Evolutionary conservation across 2,888 invertebrate genomes (phyloP).

Genomic region (Ecliptopera silaceata): DNA sequence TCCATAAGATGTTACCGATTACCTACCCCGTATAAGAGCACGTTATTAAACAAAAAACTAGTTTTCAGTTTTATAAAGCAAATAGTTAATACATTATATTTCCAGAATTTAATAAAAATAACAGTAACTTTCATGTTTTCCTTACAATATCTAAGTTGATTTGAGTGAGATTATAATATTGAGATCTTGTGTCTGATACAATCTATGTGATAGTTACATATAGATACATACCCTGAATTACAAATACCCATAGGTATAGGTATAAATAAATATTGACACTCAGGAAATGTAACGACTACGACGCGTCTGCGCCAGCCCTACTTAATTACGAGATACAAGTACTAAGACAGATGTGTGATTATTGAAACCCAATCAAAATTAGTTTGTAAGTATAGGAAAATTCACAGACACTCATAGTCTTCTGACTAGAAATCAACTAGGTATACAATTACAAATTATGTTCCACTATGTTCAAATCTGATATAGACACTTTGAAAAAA

Average conservation of each 20-base stretch:
- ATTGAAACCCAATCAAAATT: conserved; percentile 13
- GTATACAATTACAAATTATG: conserved; percentile 50
- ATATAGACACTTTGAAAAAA: conserved; percentile 55
- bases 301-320: conserved; percentile 35
- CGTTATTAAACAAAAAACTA: not conserved
- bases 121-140: conserved; percentile 3
- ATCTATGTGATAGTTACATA: conserved; percentile 23
- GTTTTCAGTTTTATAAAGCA: no score
- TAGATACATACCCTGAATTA: conserved; percentile 26
- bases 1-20: no score
- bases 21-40: conserved; percentile 17
- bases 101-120: not conserved
- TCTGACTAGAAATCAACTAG: conserved; percentile 76
- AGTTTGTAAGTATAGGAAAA: conserved; percentile 37
- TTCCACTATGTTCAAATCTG: conserved; percentile 61
- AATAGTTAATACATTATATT: not conserved
- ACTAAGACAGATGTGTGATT: conserved; percentile 3
- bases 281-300: conserved; percentile 14
- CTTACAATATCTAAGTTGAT: conserved; percentile 25
- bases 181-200: conserved; percentile 38
- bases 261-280: conserved; percentile 12
- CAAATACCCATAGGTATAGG: conserved; percentile 14
- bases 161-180: conserved; percentile 35
- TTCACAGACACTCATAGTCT: conserved; percentile 76
- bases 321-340: not conserved